Evolutionary conservation across 2,113 vertebrate species (phyloP), one percentile per base, ranked within the genome.

Genomic region (Platichthys flesus): DNA sequence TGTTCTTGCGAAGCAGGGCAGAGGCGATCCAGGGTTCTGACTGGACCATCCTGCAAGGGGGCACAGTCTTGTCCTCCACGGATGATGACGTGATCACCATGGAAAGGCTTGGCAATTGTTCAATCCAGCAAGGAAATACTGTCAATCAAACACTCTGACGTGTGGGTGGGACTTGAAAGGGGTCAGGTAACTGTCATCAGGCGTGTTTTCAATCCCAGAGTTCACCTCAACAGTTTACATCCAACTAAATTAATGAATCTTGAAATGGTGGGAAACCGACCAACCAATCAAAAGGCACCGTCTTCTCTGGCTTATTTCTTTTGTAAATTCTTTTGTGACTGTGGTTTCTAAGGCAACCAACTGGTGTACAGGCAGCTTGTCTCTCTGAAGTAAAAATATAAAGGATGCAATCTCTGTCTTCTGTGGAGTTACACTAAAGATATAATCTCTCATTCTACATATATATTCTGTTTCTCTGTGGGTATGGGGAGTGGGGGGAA

Each of bases 21-120:
- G 89, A 85, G 83, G 90, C 82, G 80, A 94, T 93, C 96, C 96
- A 96, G 75, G 93, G 85, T 85, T 95, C 94, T 3, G 93, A 87
- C 85, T 90, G 95, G 94, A 96, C 94, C 95, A 96, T 95, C 91
- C 94, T 95, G 90, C 90, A 92, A 26, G 93, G 88, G 91, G 95
- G 90, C 71, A 91, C 89, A 13, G 92, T 88, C 89, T 94, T 95
- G 92, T 95, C 94, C 87, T 96, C 93, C 89, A 93, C 92, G 28
- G 94, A 93, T 85, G 94, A 94, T 80, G 93, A 95, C 58, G 95
- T 95, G 91, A 96, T 95, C 92, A 96, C 95, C 95, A 96, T 96
- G 91, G 93, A 93, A 93, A 93, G 54, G 69, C 88, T 93, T 90
- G 83, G 82, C 66, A 69, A 90, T 82, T 73, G 85, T 86, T 88